phyloP scores from a whole-genome alignment of 2,797 vertebrate species.

The Columba guinea region DNA sequence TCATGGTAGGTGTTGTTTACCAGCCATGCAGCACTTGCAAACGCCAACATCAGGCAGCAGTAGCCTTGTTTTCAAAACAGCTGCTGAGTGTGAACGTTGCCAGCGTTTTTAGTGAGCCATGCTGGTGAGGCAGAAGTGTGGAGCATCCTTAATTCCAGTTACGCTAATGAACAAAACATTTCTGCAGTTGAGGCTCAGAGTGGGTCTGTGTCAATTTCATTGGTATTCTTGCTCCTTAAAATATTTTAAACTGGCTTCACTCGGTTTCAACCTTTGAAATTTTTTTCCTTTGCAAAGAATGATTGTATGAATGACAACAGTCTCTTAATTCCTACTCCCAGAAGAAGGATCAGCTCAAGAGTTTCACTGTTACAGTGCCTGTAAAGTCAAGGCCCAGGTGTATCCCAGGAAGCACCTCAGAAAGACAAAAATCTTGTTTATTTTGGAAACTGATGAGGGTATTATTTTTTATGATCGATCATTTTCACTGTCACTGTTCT shows the following conservation, averaged over 20 bases:
- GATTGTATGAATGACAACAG: not conserved
- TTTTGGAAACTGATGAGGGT: not conserved
- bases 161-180: not conserved
- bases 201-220: not conserved
- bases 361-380: not conserved
- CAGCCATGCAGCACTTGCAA: not conserved
- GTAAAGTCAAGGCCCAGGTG: not conserved
- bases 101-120: rapidly evolving
- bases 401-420: not conserved
- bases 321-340: not conserved
- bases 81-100: not conserved
- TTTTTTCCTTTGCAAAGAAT: not conserved
- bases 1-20: not conserved
- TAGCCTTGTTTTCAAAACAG: slow-evolving; percentile 5
- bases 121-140: not conserved
- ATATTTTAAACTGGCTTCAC: not conserved
- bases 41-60: not conserved
- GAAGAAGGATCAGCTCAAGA: not conserved
- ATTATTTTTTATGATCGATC: not conserved
- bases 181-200: not conserved
- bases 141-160: not conserved
- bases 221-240: not conserved
- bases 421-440: not conserved
- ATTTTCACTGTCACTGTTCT: not conserved
- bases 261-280: not conserved